Conservation (phyloP, 2,888 invertebrate species). For the Drosophila mimica region DNA sequence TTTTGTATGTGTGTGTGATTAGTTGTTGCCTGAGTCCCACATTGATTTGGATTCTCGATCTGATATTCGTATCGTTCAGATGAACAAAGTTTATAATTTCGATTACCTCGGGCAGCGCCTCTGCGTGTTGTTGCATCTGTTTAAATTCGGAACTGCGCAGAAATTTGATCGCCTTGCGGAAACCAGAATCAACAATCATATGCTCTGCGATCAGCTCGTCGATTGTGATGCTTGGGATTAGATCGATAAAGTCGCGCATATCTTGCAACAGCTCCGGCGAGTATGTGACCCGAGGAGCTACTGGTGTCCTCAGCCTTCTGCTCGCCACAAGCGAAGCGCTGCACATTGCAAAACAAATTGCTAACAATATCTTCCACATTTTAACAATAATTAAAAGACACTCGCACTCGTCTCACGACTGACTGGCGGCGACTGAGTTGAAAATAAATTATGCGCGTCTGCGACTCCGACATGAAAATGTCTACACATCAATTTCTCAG, state of each 20-base stretch:
- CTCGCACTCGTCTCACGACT: constrained; percentile 20
- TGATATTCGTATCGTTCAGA: constrained; percentile 57
- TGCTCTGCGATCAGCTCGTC: constrained; percentile 76
- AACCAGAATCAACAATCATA: constrained; percentile 69
- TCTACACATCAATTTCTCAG: neutral
- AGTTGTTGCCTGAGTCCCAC: constrained; percentile 4
- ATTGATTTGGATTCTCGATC: constrained; percentile 1
- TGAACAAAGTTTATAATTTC: constrained; percentile 76
- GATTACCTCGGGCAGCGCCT: constrained; percentile 75
- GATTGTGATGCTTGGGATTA: constrained; percentile 67
- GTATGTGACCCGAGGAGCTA: constrained; percentile 32
- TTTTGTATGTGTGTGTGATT: constrained; percentile 1
- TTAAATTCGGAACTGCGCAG: constrained; percentile 70
- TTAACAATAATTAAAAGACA: neutral
- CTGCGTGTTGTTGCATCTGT: constrained; percentile 57
- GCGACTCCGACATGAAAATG: neutral
- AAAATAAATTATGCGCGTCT: constrained; percentile 6
- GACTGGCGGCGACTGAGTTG: constrained; percentile 20
- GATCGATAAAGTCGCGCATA: constrained; percentile 67
- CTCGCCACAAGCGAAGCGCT: constrained; percentile 17
- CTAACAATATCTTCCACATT: constrained; percentile 29
- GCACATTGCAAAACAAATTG: constrained; percentile 25
- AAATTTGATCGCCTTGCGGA: constrained; percentile 74
- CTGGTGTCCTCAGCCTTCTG: neutral
- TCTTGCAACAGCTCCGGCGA: constrained; percentile 78